A percentile compares a stretch with the other conserved stretches of the same genome.
Evolutionary conservation across 2,888 invertebrate species (phyloP).

Genomic region (Parnassius glacialis): DNA sequence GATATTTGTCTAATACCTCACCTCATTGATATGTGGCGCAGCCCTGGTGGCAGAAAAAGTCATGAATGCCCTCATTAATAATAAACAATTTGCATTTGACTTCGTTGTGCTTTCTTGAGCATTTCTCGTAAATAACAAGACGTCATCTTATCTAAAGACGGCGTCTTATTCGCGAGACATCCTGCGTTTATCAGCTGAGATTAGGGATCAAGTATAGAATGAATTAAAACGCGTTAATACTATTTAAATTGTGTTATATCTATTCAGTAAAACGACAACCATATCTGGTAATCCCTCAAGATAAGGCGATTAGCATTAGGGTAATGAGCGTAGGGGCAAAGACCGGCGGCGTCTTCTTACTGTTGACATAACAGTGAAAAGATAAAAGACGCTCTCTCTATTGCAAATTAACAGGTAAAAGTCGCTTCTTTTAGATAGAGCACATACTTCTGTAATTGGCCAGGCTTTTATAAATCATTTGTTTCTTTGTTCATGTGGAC

Average conservation of each 20-base stretch:
- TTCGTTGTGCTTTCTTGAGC: slow-evolving; percentile 22
- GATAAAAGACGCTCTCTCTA: too few relatives aligned
- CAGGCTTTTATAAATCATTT: too few relatives aligned
- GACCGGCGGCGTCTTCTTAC: too few relatives aligned
- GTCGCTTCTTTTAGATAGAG: too few relatives aligned
- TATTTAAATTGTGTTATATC: slow-evolving; percentile 35
- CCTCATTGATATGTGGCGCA: too few relatives aligned
- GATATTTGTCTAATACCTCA: too few relatives aligned
- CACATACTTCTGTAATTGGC: too few relatives aligned
- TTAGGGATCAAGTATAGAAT: slow-evolving; percentile 28
- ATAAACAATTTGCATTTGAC: slow-evolving; percentile 30
- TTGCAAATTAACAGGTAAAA: too few relatives aligned
- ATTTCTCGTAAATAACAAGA: neutral
- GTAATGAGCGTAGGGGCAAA: too few relatives aligned
- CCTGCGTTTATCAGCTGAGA: slow-evolving; percentile 12
- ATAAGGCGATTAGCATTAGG: neutral
- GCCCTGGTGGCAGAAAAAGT: too few relatives aligned
- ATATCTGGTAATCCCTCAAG: neutral
- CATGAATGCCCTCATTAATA: neutral
- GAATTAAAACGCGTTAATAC: slow-evolving; percentile 35
- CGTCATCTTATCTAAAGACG: neutral
- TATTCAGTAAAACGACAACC: neutral
- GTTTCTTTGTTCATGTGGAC: too few relatives aligned
- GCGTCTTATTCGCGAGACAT: neutral
- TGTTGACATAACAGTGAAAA: too few relatives aligned